Evolutionary conservation across 2,888 invertebrate genomes (phyloP), one percentile per base, ranked within the genome.

Genomic region (Notodonta ziczac): DNA sequence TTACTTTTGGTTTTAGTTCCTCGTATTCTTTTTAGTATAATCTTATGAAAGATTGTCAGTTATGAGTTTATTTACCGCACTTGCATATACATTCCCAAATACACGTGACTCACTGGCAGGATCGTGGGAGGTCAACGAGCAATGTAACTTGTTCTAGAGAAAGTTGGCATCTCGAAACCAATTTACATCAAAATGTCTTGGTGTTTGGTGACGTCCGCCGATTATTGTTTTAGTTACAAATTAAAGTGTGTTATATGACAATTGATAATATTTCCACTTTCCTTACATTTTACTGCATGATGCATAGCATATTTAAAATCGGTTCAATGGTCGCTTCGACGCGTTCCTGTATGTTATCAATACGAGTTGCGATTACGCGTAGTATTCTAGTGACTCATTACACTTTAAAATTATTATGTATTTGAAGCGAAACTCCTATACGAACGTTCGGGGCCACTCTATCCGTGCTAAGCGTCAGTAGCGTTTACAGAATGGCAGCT

Each of bases 281-380:
- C n/a, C 14, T 50, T 16, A 5, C 5, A 16, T 57, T 42, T 32
- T 51, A 44, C 56, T 32, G 24, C 57, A 55, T 62, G 66, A 63
- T 59, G 72, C 70, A 73, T 58, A 55, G 55, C 57, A 69, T 77
- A 76, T 83, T 84, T 72, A 78, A 74, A 82, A 81, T 76, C 73
- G 81, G 77, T 76, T 76, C 76, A 81, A 65, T 72, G 82, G 68
- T 61, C 73, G 66, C 69, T 84, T 82, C 77, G 80, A 73, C 72
- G 59, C 76, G 72, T 72, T 58, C 59, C 39, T 60, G 56, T 57
- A 48, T 65, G 69, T 80, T 77, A 82, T 83, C 73, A 68, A 64
- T 65, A 71, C 62, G 40, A 0, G 3, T 50, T 50, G 16, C 9
- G 4, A 50, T 50, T 50, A 16, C 10, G 7, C 10, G 16, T 16